Conservation (phyloP, 2,888 invertebrate species). For the Drosophila fungiperda region DNA sequence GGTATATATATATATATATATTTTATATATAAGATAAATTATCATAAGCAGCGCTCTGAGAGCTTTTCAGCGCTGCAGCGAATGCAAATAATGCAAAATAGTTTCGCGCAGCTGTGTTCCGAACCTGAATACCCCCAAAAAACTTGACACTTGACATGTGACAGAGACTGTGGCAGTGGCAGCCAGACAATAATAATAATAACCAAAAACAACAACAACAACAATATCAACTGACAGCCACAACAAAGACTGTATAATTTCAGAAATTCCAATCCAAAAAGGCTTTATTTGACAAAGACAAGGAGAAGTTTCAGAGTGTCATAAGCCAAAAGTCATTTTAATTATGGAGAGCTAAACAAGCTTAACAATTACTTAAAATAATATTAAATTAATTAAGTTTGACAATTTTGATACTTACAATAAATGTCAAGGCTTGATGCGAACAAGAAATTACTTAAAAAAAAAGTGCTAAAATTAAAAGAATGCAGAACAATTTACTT, state of each 20-base stretch:
- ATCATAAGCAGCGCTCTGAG: conserved; percentile 61
- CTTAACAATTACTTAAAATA: not conserved
- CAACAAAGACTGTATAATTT: conserved; percentile 40
- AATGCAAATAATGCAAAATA: conserved; percentile 65
- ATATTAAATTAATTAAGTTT: not conserved
- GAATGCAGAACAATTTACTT: conserved; percentile 40
- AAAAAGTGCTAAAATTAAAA: not conserved
- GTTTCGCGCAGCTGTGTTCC: conserved; percentile 59
- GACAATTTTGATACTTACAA: not conserved
- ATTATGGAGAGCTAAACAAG: conserved; percentile 25
- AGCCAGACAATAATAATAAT: conserved; percentile 63
- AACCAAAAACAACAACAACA: conserved; percentile 14
- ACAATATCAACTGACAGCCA: conserved; percentile 21
- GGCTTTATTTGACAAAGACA: not conserved
- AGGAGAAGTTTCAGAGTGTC: not conserved
- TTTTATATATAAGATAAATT: conserved; percentile 40
- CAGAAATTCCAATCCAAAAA: conserved; percentile 21
- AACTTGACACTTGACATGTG: conserved; percentile 73
- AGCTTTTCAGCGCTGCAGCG: conserved; percentile 28
- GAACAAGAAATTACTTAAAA: conserved; percentile 20
- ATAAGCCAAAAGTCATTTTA: conserved; percentile 20
- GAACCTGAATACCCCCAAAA: conserved; percentile 28
- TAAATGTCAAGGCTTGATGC: not conserved
- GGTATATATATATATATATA: conserved; percentile 16
- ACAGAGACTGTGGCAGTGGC: conserved; percentile 56